Conservation (phyloP, 2,113 vertebrate species). For the Natator depressus region DNA sequence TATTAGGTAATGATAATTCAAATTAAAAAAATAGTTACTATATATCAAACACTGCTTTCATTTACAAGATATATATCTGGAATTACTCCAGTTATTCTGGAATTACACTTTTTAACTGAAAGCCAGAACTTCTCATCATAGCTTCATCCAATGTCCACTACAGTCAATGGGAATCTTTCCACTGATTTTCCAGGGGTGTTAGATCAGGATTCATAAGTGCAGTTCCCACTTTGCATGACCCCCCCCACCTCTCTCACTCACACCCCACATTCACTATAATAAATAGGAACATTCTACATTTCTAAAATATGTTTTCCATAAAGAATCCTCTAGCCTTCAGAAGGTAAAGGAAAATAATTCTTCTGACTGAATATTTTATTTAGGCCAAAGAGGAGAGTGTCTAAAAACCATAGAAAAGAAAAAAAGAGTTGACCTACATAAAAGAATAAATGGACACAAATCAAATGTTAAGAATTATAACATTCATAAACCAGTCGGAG, state of each 20-base stretch:
- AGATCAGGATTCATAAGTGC: not conserved
- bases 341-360: not conserved
- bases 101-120: not conserved
- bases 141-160: not conserved
- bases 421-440: not conserved
- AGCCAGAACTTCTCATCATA: not conserved
- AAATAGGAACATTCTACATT: not conserved
- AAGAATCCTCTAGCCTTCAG: not conserved
- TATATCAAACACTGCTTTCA: not conserved
- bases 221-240: not conserved
- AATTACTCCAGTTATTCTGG: not conserved
- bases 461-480: too few species aligned
- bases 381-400: fast-evolving
- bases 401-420: not conserved
- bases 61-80: not conserved
- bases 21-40: not conserved
- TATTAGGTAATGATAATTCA: not conserved
- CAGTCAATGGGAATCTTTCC: not conserved
- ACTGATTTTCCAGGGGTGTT: fast-evolving
- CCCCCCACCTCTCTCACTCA: not conserved
- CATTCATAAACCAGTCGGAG: too few species aligned
- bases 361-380: not conserved
- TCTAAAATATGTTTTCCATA: not conserved
- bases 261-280: not conserved
- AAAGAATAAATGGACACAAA: too few species aligned